Evolutionary conservation across 2,797 vertebrate species (phyloP).

Genomic region (Typhlichthys subterraneus): DNA sequence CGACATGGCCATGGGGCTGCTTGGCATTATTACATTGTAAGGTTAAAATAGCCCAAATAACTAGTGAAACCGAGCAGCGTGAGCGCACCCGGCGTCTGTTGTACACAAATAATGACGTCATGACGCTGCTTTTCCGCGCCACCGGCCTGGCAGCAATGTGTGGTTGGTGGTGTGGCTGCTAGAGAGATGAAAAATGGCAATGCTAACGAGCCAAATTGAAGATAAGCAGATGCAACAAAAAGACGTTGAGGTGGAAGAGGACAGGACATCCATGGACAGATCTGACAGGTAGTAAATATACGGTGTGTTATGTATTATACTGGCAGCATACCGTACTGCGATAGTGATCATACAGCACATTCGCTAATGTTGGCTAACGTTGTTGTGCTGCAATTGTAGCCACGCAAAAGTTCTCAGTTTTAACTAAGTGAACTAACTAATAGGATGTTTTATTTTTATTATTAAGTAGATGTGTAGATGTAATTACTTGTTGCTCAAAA

Average conservation of each 20-base stretch:
- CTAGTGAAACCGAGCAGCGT: not conserved
- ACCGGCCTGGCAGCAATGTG: conserved; percentile 1
- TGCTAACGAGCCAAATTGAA: conserved; percentile 33
- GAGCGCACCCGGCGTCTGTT: not conserved
- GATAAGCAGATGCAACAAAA: conserved; percentile 28
- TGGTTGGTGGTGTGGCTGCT: not conserved
- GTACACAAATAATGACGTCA: conserved; percentile 44
- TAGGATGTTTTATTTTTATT: too few species aligned
- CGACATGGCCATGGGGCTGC: too few species aligned
- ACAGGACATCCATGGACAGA: conserved; percentile 48
- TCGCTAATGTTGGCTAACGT: too few species aligned
- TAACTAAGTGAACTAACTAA: too few species aligned
- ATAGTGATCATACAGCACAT: too few species aligned
- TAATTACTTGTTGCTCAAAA: too few species aligned
- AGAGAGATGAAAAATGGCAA: conserved; percentile 64
- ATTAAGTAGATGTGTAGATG: too few species aligned
- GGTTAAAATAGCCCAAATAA: not conserved
- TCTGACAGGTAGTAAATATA: conserved; percentile 69
- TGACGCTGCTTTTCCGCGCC: conserved; percentile 48
- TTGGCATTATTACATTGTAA: too few species aligned
- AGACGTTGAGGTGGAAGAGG: conserved; percentile 50
- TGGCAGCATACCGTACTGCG: too few species aligned
- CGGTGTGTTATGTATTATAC: not conserved
- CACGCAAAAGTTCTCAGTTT: too few species aligned
- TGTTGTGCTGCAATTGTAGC: too few species aligned